phyloP scores from a whole-genome alignment of 2,113 vertebrate species.

The Symphodus melops region DNA sequence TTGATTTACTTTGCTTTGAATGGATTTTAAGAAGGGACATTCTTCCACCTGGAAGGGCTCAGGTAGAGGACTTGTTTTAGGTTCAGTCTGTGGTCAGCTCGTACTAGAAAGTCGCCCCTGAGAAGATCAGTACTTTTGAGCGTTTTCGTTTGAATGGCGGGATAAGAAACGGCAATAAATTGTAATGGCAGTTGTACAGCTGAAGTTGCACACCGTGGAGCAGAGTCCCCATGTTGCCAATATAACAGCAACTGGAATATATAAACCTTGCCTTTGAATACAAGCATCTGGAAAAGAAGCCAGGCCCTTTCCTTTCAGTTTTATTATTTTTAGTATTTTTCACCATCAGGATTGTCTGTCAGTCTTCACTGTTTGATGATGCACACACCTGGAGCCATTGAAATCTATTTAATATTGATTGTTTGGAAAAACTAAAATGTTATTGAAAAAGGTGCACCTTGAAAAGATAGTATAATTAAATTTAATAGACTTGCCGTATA shows the following conservation, averaged over 20 bases:
- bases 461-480: too few species aligned
- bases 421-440: constrained; percentile 6
- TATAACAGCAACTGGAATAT: constrained; percentile 60
- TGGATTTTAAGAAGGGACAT: constrained; percentile 38
- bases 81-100: constrained; percentile 42
- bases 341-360: constrained; percentile 20
- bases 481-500: too few species aligned
- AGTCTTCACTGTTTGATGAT: constrained; percentile 22
- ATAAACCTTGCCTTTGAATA: constrained; percentile 63
- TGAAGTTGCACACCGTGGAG: constrained; percentile 48
- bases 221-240: constrained; percentile 41
- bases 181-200: constrained; percentile 41
- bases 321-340: constrained; percentile 28
- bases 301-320: constrained; percentile 28
- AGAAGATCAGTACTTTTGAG: constrained; percentile 13
- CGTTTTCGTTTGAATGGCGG: constrained; percentile 4
- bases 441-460: background rate
- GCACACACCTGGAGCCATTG: constrained; percentile 52
- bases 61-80: constrained; percentile 21
- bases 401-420: background rate
- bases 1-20: constrained; percentile 66
- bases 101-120: constrained; percentile 10
- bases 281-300: constrained; percentile 62
- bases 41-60: constrained; percentile 59
- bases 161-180: constrained; percentile 53